These are phyloP conservation scores for Erannis defoliaria DNA, from an alignment of 2,888 invertebrate genomes.

Conservation along the genomic window DNA sequence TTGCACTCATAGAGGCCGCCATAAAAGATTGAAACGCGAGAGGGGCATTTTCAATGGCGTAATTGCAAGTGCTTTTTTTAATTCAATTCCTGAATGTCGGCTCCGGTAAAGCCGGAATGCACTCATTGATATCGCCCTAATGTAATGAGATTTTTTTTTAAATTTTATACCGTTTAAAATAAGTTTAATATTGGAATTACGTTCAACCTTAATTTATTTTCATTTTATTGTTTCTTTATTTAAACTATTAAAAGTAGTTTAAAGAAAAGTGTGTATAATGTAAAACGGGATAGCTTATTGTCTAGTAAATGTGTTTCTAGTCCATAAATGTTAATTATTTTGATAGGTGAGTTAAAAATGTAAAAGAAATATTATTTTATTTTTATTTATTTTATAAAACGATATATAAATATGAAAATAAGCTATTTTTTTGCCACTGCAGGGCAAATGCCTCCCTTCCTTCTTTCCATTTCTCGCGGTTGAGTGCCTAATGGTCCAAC, in stretches of 20 bases:
- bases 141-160: conserved; percentile 71
- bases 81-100: conserved; percentile 84
- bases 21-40: conserved; percentile 86
- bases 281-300: conserved; percentile 1
- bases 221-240: neutral
- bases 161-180: conserved; percentile 53
- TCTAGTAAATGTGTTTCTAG: neutral
- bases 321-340: neutral
- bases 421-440: no score
- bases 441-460: no score
- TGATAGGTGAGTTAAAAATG: neutral
- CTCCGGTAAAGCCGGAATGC: conserved; percentile 80
- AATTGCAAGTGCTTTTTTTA: conserved; percentile 84
- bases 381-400: no score
- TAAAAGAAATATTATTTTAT: neutral
- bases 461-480: no score
- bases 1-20: conserved; percentile 83
- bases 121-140: conserved; percentile 82
- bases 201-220: conserved; percentile 9
- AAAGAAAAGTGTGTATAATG: neutral
- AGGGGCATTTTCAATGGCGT: conserved; percentile 83
- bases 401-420: no score
- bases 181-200: conserved; percentile 34
- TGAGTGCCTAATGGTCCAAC: no score
- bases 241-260: neutral